phyloP scores from a whole-genome alignment of 2,113 vertebrate species.

The Callopanchax toddi region DNA sequence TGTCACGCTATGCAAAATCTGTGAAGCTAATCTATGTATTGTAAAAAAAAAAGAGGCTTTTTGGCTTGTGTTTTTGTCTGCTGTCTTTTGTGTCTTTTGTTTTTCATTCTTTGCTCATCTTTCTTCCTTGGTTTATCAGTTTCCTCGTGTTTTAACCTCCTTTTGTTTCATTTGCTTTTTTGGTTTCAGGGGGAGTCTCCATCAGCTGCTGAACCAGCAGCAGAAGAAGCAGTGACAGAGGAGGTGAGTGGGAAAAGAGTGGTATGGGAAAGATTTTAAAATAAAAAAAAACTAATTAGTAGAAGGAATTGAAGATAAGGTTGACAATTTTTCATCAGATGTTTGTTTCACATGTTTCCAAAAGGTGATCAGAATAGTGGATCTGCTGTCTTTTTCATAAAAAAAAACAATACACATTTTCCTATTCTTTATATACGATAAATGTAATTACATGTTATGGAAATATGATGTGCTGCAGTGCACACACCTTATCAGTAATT shows the following conservation, averaged over 20 bases:
- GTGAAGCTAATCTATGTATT: conserved; percentile 24
- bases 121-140: not conserved
- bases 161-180: conserved; percentile 22
- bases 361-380: no score
- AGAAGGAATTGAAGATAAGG: no score
- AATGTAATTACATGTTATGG: not conserved
- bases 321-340: no score
- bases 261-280: no score
- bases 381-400: no score
- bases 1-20: conserved; percentile 21
- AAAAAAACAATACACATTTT: no score
- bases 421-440: no score
- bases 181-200: conserved; percentile 63
- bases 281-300: no score
- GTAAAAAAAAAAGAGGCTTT: conserved; percentile 15
- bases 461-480: not conserved
- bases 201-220: conserved; percentile 34
- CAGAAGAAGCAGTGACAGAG: conserved; percentile 47
- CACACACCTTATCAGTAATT: not conserved
- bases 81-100: conserved; percentile 31
- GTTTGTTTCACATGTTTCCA: no score
- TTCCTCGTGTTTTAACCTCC: conserved; percentile 14
- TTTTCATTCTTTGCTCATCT: conserved; percentile 16
- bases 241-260: conserved; percentile 49
- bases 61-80: conserved; percentile 38